A percentile compares a stretch with the other conserved stretches of the same genome.
These are phyloP conservation scores for Andricus quercusramuli DNA, from an alignment of 2,888 invertebrate genomes.

Conservation along the genomic window DNA sequence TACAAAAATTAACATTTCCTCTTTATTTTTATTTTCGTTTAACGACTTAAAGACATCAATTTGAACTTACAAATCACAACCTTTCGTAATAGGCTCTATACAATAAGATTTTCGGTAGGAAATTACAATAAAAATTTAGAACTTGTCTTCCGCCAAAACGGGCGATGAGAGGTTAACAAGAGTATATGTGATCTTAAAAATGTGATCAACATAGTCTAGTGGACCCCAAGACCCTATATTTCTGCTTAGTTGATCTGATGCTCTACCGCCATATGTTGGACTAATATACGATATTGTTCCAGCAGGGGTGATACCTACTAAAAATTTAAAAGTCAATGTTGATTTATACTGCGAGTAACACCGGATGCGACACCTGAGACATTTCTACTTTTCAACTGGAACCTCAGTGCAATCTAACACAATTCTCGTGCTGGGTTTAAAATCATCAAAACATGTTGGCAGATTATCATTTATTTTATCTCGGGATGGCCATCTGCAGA, in stretches of 20 bases:
- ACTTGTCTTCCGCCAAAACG: conserved; percentile 43
- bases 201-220: conserved; percentile 32
- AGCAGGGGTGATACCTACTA: too few species aligned
- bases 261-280: conserved; percentile 41
- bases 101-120: background rate
- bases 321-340: too few species aligned
- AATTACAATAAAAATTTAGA: conserved; percentile 5
- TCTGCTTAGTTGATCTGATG: conserved; percentile 21
- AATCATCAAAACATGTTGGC: background rate
- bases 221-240: conserved; percentile 39
- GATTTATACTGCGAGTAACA: too few species aligned
- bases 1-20: too few species aligned
- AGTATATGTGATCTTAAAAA: conserved; percentile 24
- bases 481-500: background rate
- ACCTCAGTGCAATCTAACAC: background rate
- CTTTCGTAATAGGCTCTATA: too few species aligned
- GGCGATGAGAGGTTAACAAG: conserved; percentile 43
- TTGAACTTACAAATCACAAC: too few species aligned
- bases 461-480: background rate
- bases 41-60: too few species aligned
- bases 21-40: too few species aligned
- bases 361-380: too few species aligned
- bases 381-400: background rate
- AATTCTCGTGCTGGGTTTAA: background rate
- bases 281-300: conserved; percentile 58